Evolutionary conservation across 2,888 invertebrate species (phyloP).

Genomic region (Agonopterix subpropinquella): DNA sequence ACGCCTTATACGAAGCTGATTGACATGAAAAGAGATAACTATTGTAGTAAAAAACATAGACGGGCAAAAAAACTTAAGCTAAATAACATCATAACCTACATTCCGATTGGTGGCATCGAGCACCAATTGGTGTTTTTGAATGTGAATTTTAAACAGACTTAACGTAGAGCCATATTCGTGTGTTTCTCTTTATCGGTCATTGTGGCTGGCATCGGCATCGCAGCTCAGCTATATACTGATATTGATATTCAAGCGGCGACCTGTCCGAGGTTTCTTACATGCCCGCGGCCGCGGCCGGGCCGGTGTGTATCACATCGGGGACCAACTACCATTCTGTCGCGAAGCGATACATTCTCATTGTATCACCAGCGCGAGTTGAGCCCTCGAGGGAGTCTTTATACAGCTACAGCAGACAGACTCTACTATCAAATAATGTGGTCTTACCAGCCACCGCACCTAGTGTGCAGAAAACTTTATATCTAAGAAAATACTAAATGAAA

Average conservation of each 20-base stretch:
- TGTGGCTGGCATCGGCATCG: conserved; percentile 55
- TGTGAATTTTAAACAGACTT: conserved; percentile 66
- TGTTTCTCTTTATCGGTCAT: conserved; percentile 69
- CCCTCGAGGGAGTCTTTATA: too few species aligned
- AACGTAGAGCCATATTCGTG: conserved; percentile 64
- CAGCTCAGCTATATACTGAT: conserved; percentile 55
- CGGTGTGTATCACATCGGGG: conserved; percentile 43
- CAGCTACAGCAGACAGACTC: too few species aligned
- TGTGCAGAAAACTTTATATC: background rate
- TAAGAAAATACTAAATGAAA: background rate
- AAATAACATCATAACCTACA: conserved; percentile 74
- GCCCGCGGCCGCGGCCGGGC: conserved; percentile 22
- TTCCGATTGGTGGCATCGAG: conserved; percentile 56
- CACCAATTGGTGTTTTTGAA: conserved; percentile 47
- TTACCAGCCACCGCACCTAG: too few species aligned
- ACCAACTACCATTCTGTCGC: conserved; percentile 45
- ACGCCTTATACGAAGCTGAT: conserved; percentile 66
- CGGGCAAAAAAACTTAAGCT: conserved; percentile 63
- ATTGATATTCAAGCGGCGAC: conserved; percentile 69
- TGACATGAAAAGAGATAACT: conserved; percentile 69
- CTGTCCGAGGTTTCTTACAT: conserved; percentile 54
- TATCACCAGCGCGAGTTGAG: conserved; percentile 19
- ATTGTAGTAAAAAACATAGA: conserved; percentile 63
- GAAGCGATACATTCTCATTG: conserved; percentile 31
- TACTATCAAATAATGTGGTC: too few species aligned